These are phyloP conservation scores for Oryzias javanicus DNA, from an alignment of 2,113 vertebrate species.

Conservation along the genomic window DNA sequence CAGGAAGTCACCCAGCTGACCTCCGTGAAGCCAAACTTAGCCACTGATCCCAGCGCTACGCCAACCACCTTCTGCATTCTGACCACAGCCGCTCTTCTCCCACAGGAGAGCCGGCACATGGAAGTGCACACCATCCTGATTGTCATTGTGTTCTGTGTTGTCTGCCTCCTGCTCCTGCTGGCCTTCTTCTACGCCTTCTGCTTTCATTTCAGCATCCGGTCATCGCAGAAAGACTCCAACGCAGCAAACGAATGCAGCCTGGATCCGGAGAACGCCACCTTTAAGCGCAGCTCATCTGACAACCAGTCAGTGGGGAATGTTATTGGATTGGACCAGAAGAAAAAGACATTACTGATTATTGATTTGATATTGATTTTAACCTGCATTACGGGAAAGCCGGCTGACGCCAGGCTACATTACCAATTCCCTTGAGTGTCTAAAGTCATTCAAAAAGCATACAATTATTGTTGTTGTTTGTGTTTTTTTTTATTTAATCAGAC, in stretches of 20 bases:
- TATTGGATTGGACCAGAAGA: slow-evolving; percentile 48
- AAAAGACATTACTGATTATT: background rate
- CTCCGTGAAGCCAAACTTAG: slow-evolving; percentile 18
- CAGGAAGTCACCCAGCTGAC: slow-evolving; percentile 21
- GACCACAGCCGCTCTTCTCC: slow-evolving; percentile 15
- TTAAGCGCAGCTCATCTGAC: slow-evolving; percentile 66
- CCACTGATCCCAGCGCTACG: background rate
- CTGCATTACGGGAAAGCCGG: background rate
- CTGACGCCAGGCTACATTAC: background rate
- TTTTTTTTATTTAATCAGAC: background rate
- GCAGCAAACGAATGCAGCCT: slow-evolving; percentile 21
- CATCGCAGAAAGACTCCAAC: slow-evolving; percentile 29
- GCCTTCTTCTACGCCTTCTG: slow-evolving; percentile 73
- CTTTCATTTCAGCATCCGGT: slow-evolving; percentile 64
- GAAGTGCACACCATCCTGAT: slow-evolving; percentile 64
- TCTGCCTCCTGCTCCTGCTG: slow-evolving; percentile 72
- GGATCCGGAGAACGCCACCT: slow-evolving; percentile 74
- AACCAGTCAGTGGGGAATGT: slow-evolving; percentile 62
- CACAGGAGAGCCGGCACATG: slow-evolving; percentile 44
- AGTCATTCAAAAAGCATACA: background rate
- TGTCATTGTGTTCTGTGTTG: slow-evolving; percentile 65
- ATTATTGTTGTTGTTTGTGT: background rate
- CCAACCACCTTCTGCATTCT: background rate
- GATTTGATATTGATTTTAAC: background rate
- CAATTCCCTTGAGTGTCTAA: background rate